Evolutionary conservation across 2,113 vertebrate species (phyloP).

Genomic region (Grammomys dolichurus): DNA sequence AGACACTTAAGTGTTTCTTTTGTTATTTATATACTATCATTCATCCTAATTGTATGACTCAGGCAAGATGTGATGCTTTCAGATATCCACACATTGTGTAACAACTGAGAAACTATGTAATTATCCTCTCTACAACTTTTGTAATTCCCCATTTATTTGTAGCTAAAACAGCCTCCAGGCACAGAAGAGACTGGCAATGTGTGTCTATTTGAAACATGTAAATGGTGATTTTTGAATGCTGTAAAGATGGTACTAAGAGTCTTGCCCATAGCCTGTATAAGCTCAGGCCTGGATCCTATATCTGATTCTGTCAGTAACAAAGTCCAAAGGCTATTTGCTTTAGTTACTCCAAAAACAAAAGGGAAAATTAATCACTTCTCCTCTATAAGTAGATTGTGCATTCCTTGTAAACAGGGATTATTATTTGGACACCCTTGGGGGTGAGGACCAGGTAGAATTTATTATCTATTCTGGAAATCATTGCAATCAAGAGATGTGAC

Average conservation of each 20-base stretch:
- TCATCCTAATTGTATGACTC: background rate
- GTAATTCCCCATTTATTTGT: background rate
- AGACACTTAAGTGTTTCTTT: background rate
- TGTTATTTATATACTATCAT: background rate
- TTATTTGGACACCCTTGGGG: background rate
- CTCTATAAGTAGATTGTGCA: background rate
- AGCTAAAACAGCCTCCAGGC: background rate
- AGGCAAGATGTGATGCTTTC: background rate
- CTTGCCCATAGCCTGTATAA: background rate
- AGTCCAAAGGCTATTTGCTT: background rate
- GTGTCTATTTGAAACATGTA: background rate
- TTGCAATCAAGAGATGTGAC: background rate
- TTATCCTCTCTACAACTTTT: background rate
- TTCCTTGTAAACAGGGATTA: background rate
- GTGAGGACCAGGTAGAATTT: background rate
- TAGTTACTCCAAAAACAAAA: background rate
- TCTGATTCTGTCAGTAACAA: background rate
- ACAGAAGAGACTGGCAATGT: background rate
- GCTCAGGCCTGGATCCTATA: background rate
- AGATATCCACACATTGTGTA: background rate
- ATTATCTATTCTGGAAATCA: slow-evolving; percentile 15
- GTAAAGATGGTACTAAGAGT: background rate
- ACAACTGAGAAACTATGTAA: background rate
- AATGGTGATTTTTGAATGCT: background rate
- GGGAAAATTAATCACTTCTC: background rate